A percentile compares a stretch with the other conserved stretches of the same genome.
Conservation (phyloP, 2,113 vertebrate genomes). For the Ameiurus melas region DNA sequence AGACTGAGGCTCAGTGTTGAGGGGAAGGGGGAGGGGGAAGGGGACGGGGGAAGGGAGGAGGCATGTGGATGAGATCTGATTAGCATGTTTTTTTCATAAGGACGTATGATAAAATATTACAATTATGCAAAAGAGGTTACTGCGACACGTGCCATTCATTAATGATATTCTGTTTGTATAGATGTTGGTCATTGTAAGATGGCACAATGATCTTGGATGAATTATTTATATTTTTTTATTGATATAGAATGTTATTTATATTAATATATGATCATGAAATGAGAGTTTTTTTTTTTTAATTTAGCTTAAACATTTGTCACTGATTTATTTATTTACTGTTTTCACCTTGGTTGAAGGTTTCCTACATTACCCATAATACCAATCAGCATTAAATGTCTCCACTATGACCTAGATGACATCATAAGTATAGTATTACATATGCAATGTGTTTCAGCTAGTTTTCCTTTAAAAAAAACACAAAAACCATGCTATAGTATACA, state of each 20-base stretch:
- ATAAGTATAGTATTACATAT: background rate
- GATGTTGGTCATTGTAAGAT: background rate
- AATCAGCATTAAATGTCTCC: background rate
- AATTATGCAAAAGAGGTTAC: slow-evolving; percentile 36
- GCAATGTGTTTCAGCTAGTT: background rate
- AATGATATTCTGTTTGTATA: background rate
- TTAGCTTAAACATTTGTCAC: background rate
- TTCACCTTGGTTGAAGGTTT: background rate
- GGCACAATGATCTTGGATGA: background rate
- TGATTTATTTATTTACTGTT: background rate
- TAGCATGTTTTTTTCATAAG: slow-evolving; percentile 48
- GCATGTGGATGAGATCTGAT: slow-evolving; percentile 24
- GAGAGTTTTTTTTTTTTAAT: background rate
- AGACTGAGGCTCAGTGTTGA: slow-evolving; percentile 34
- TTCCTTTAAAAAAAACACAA: background rate
- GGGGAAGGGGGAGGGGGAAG: background rate
- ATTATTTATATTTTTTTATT: background rate
- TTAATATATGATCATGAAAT: too few species aligned
- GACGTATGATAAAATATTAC: slow-evolving; percentile 23
- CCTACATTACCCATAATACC: background rate
- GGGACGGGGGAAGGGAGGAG: background rate
- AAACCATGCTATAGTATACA: background rate
- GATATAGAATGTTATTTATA: background rate
- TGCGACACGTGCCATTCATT: background rate
- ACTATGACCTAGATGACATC: background rate